These are phyloP conservation scores for Apamea sordens DNA, from an alignment of 2,888 invertebrate genomes.

Conservation along the genomic window DNA sequence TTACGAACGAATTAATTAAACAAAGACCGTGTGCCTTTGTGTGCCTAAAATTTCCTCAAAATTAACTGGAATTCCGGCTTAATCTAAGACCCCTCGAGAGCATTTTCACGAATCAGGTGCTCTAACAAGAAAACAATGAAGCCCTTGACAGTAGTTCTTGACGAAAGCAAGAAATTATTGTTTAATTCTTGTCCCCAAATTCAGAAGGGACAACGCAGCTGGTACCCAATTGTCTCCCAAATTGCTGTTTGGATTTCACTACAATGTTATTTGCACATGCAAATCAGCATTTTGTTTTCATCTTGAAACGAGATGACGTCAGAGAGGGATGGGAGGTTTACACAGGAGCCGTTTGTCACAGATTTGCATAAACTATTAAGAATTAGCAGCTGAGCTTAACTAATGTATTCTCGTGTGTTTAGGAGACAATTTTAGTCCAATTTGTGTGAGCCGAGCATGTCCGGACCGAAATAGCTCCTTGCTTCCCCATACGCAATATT, in stretches of 20 bases:
- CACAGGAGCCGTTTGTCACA: conserved; percentile 75
- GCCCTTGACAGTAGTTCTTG: conserved; percentile 61
- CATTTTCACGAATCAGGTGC: conserved; percentile 59
- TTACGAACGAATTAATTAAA: conserved; percentile 22
- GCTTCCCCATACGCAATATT: conserved; percentile 28
- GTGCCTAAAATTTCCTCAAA: conserved; percentile 17
- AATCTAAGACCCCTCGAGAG: conserved; percentile 20
- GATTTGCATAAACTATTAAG: conserved; percentile 89
- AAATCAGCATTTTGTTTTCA: conserved; percentile 89
- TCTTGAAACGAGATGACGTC: conserved; percentile 74
- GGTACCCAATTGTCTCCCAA: conserved; percentile 85
- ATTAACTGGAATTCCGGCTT: conserved; percentile 38
- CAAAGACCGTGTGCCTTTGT: conserved; percentile 29
- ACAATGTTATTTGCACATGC: conserved; percentile 89
- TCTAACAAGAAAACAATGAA: conserved; percentile 54
- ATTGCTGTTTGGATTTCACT: conserved; percentile 89
- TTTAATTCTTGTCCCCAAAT: conserved; percentile 81
- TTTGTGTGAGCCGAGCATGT: conserved; percentile 50
- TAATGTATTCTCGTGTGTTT: conserved; percentile 74
- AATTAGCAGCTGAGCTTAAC: conserved; percentile 82
- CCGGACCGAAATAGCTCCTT: conserved; percentile 37
- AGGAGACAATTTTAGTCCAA: conserved; percentile 52
- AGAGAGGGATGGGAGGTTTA: conserved; percentile 69
- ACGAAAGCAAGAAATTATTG: conserved; percentile 84
- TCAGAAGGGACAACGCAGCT: conserved; percentile 78